These are phyloP conservation scores for Megalopta genalis DNA, from an alignment of 1,140 invertebrate species.

Conservation along the genomic window DNA sequence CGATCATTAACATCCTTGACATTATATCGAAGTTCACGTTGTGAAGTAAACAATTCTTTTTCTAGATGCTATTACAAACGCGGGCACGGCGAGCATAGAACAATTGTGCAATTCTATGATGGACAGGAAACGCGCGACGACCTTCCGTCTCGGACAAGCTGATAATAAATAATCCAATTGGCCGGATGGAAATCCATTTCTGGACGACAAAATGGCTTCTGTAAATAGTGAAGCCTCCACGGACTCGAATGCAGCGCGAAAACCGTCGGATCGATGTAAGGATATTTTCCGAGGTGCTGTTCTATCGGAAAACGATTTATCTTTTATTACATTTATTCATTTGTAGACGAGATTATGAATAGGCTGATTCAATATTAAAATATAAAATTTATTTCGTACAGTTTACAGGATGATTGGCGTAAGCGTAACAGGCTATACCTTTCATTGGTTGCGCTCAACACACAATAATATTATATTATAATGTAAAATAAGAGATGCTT, in stretches of 20 bases:
- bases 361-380: no score
- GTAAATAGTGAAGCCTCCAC: conserved; percentile 15
- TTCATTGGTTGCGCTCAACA: no score
- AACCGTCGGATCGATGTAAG: not conserved
- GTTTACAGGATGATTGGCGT: no score
- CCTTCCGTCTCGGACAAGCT: not conserved
- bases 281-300: not conserved
- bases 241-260: not conserved
- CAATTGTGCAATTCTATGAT: not conserved
- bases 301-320: conserved; percentile 4
- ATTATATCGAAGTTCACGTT: no score
- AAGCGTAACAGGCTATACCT: no score
- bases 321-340: not conserved
- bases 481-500: no score
- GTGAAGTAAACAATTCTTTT: not conserved
- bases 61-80: not conserved
- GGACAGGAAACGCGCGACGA: not conserved
- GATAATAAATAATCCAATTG: conserved; percentile 36
- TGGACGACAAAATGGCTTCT: conserved; percentile 21
- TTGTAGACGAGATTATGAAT: not conserved
- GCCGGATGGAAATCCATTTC: conserved; percentile 23
- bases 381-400: no score
- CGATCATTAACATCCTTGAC: not conserved
- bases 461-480: no score
- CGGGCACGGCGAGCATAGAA: not conserved